Conservation (phyloP, 2,888 invertebrate species). For the Tenthredo livida region DNA sequence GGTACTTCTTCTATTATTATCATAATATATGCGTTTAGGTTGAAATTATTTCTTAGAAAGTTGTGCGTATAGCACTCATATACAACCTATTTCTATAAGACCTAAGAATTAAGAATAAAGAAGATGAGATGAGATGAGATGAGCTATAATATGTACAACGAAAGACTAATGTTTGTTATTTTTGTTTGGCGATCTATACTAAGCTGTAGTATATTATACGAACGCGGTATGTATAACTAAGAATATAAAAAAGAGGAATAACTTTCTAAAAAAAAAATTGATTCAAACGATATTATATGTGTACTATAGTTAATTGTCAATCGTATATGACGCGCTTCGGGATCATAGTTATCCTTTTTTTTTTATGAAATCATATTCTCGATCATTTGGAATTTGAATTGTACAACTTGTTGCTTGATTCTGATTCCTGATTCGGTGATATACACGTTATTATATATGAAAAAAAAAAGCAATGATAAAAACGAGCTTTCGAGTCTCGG, state of each 20-base stretch:
- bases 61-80: not conserved
- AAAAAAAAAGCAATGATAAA: not conserved
- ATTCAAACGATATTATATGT: slow-evolving; percentile 6
- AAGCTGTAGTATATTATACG: not conserved
- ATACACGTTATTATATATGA: not conserved
- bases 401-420: slow-evolving; percentile 1
- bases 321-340: not conserved
- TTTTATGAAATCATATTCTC: not conserved
- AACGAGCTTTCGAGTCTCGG: slow-evolving; percentile 8
- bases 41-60: slow-evolving; percentile 34
- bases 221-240: not conserved
- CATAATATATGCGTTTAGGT: not conserved
- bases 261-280: slow-evolving; percentile 32
- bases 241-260: not conserved
- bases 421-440: not conserved
- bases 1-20: not conserved
- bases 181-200: not conserved
- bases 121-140: not conserved
- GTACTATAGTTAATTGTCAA: not conserved
- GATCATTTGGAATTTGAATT: not conserved
- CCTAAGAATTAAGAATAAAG: not conserved
- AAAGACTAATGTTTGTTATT: not conserved
- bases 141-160: not conserved
- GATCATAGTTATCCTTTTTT: not conserved
- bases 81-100: not conserved